Evolutionary conservation across 2,113 vertebrate genomes (phyloP).

Genomic region (Vulpes vulpes): DNA sequence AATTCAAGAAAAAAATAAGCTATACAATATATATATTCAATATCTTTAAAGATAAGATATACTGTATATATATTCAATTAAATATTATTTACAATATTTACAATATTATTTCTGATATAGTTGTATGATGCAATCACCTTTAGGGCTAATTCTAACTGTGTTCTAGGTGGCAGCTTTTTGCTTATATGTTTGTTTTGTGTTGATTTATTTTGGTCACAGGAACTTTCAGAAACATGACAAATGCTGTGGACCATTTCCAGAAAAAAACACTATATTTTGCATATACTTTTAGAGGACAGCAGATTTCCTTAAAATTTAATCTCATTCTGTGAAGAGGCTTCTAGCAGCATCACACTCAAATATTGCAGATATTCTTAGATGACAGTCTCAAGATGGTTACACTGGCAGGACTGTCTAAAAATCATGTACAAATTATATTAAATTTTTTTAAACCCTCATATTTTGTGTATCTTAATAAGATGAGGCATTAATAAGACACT

Average conservation of each 20-base stretch:
- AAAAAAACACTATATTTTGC: not conserved
- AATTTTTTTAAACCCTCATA: not conserved
- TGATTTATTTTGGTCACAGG: not conserved
- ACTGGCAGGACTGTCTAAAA: not conserved
- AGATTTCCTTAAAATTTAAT: not conserved
- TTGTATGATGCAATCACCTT: not conserved
- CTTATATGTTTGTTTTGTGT: slow-evolving; percentile 8
- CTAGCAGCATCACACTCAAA: not conserved
- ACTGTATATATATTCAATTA: not conserved
- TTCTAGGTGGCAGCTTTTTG: not conserved
- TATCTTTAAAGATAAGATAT: no score
- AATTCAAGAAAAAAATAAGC: slow-evolving; percentile 28
- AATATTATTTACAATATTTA: not conserved
- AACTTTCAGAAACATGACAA: not conserved
- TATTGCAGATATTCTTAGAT: not conserved
- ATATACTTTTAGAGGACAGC: not conserved
- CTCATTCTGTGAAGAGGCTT: not conserved
- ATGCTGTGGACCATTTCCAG: not conserved
- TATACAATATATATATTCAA: not conserved
- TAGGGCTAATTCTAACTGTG: not conserved
- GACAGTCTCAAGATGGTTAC: not conserved
- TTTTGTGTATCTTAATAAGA: not conserved
- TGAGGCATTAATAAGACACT: not conserved
- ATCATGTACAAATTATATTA: not conserved
- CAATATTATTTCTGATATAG: not conserved